phyloP scores from a whole-genome alignment of 2,113 vertebrate species.

The Scolopax mira region DNA sequence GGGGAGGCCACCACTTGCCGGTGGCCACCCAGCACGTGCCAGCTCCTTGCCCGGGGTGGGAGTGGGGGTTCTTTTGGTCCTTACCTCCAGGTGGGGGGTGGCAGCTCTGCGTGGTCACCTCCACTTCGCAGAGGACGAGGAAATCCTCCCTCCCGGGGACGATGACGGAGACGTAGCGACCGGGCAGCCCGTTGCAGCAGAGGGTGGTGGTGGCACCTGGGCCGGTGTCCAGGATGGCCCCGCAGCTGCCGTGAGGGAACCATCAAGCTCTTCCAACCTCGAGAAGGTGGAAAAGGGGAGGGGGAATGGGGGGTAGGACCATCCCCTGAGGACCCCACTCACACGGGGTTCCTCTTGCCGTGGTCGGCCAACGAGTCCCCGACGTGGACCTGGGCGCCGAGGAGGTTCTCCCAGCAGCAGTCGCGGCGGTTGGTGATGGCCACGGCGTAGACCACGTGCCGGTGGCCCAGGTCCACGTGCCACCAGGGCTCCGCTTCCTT shows the following conservation, averaged over 20 bases:
- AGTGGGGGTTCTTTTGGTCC: fast-evolving
- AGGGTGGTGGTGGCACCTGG: not conserved
- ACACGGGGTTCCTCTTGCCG: not conserved
- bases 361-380: not conserved
- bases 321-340: not conserved
- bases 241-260: not conserved
- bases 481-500: not conserved
- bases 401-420: not conserved
- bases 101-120: not conserved
- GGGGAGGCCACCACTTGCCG: fast-evolving
- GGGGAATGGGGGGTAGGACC: no score
- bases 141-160: not conserved
- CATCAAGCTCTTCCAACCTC: not conserved
- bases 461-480: not conserved
- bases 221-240: not conserved
- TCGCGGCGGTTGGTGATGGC: not conserved
- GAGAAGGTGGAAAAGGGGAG: no score
- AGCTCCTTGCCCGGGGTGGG: fast-evolving
- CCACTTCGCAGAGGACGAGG: not conserved
- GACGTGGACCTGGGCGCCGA: not conserved
- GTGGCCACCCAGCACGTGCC: fast-evolving
- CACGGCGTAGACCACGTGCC: not conserved
- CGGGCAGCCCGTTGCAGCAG: not conserved
- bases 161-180: not conserved
- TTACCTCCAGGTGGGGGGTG: not conserved